These are phyloP conservation scores for Zaprionus taronus DNA, from an alignment of 1,140 invertebrate genomes.

Conservation along the genomic window DNA sequence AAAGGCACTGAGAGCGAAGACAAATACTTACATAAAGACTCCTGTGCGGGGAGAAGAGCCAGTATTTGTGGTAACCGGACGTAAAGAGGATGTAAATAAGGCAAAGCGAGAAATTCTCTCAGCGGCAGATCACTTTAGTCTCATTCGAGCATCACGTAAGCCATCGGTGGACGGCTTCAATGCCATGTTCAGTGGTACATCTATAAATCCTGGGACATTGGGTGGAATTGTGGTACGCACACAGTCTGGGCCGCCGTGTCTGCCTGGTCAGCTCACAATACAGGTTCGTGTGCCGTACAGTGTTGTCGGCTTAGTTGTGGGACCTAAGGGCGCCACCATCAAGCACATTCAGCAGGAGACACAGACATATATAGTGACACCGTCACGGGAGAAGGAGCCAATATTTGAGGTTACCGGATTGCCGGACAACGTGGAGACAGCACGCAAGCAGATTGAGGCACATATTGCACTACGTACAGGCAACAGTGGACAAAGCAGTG, in stretches of 20 bases:
- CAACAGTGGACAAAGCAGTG: conserved; percentile 72
- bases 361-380: conserved; percentile 99
- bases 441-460: conserved; percentile 97
- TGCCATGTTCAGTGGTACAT: conserved; percentile 59
- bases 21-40: conserved; percentile 99
- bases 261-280: conserved; percentile 97
- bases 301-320: conserved; percentile 99
- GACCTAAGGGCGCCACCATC: conserved; percentile 99
- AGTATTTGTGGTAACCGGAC: conserved; percentile 99
- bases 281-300: conserved; percentile 99
- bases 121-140: conserved; percentile 99
- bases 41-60: conserved; percentile 99
- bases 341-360: conserved; percentile 99
- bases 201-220: conserved; percentile 15
- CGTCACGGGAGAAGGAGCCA: conserved; percentile 98
- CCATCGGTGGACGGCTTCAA: conserved; percentile 85
- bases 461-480: conserved; percentile 99
- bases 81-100: conserved; percentile 98
- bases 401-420: conserved; percentile 99
- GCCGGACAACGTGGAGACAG: conserved; percentile 98
- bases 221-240: conserved; percentile 81
- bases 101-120: conserved; percentile 99
- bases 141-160: conserved; percentile 98
- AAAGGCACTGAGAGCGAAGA: conserved; percentile 99
- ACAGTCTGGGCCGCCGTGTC: conserved; percentile 92